Conservation (phyloP, 2,888 invertebrate species). For the Pegoplata infirma region DNA sequence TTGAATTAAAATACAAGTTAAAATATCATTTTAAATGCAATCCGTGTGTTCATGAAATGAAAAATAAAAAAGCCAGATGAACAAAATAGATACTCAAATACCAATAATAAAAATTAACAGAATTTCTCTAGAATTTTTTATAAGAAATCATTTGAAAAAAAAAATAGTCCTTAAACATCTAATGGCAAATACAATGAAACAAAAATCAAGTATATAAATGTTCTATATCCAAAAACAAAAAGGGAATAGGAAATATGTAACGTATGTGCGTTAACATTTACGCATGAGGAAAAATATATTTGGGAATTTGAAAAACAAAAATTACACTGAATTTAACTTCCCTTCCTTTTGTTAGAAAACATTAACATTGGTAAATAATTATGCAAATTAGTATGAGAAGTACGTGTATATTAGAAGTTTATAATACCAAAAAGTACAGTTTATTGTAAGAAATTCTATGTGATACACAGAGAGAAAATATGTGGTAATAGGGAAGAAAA, state of each 20-base stretch:
- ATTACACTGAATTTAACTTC: conserved; percentile 35
- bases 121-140: not conserved
- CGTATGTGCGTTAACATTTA: conserved; percentile 39
- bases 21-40: conserved; percentile 31
- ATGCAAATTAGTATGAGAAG: conserved; percentile 56
- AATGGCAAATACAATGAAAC: not conserved
- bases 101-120: conserved; percentile 16
- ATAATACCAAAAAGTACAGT: not conserved
- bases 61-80: too few species aligned
- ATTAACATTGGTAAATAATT: conserved; percentile 54
- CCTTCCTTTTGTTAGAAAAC: not conserved
- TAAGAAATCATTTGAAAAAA: not conserved
- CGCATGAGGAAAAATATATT: conserved; percentile 29
- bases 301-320: not conserved
- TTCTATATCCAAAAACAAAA: not conserved
- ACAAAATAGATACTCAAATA: conserved; percentile 8
- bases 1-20: not conserved
- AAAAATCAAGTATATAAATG: not conserved
- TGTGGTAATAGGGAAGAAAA: too few species aligned
- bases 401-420: conserved; percentile 33
- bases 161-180: not conserved
- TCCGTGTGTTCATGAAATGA: not conserved
- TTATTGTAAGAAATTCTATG: not conserved
- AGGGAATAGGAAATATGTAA: conserved; percentile 9
- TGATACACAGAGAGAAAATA: too few species aligned